Evolutionary conservation across 2,797 vertebrate genomes (phyloP).

Genomic region (Spondyliosoma cantharus): DNA sequence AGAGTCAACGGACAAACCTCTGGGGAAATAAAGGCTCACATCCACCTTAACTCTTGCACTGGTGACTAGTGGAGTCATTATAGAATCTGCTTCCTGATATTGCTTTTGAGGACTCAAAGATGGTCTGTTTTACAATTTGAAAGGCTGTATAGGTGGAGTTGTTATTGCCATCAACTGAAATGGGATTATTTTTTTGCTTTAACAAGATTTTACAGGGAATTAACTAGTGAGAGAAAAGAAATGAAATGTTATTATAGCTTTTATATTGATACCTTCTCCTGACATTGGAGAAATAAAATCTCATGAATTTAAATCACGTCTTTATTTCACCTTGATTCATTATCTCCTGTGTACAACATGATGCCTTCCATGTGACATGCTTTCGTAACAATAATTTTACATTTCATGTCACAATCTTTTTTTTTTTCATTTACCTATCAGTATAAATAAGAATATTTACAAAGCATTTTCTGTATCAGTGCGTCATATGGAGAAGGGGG

Average conservation of each 20-base stretch:
- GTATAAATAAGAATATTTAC: conserved; percentile 48
- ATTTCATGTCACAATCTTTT: conserved; percentile 5
- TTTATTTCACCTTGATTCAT: conserved; percentile 51
- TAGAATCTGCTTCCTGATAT: conserved; percentile 12
- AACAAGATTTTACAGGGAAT: conserved; percentile 43
- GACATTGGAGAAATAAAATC: conserved; percentile 72
- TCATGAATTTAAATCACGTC: conserved; percentile 32
- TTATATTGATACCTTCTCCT: conserved; percentile 64
- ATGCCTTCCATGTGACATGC: background rate
- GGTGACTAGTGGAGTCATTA: conserved; percentile 25
- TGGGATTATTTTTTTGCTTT: conserved; percentile 36
- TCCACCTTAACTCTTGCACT: background rate
- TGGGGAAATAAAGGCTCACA: conserved; percentile 23
- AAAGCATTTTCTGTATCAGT: conserved; percentile 5
- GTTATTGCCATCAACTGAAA: conserved; percentile 36
- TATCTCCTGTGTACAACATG: conserved; percentile 22
- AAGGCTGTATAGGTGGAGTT: conserved; percentile 10
- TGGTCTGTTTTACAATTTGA: conserved; percentile 9
- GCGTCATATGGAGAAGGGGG: background rate
- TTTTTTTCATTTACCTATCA: background rate
- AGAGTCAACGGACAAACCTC: conserved; percentile 25
- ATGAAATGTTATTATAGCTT: conserved; percentile 42
- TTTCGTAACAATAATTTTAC: conserved; percentile 9
- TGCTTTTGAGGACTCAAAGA: conserved; percentile 30
- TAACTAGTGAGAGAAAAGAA: conserved; percentile 9